A percentile compares a stretch with the other conserved stretches of the same genome.
Evolutionary conservation across 2,888 invertebrate genomes (phyloP).

Genomic region (Drosophila falleni): DNA sequence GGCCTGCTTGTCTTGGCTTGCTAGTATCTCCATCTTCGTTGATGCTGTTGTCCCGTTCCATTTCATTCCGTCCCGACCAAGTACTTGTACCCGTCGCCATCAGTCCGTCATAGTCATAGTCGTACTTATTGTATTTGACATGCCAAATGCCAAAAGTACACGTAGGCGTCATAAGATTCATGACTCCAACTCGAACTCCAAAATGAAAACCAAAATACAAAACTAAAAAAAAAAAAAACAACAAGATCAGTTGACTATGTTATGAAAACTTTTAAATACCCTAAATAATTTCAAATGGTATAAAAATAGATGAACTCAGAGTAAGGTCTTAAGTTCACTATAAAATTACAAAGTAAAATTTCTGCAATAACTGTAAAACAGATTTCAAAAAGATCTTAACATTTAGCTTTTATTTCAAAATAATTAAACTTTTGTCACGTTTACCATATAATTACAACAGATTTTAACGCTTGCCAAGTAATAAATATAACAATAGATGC

Average conservation of each 20-base stretch:
- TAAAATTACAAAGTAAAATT: not conserved
- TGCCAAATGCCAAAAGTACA: conserved; percentile 83
- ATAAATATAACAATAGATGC: not conserved
- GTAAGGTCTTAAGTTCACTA: not conserved
- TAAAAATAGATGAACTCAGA: not conserved
- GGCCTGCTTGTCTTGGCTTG: conserved; percentile 55
- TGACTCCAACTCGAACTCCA: conserved; percentile 69
- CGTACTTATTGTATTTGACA: conserved; percentile 81
- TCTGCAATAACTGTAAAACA: not conserved
- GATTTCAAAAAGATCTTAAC: no score
- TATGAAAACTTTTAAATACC: conserved; percentile 14
- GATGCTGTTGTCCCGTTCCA: conserved; percentile 43
- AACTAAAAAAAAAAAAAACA: conserved; percentile 9
- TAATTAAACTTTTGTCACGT: no score
- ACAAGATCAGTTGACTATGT: not conserved
- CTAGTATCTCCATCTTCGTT: conserved; percentile 61
- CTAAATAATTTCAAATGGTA: conserved; percentile 9
- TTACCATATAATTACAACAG: not conserved
- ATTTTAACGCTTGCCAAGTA: not conserved
- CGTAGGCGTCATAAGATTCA: conserved; percentile 83
- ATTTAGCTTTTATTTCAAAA: no score
- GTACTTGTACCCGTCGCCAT: conserved; percentile 43
- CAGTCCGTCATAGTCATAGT: conserved; percentile 48
- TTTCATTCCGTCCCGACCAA: conserved; percentile 32
- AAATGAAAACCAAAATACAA: conserved; percentile 51